phyloP scores from a whole-genome alignment of 2,113 vertebrate species.

The Pelvicachromis taeniatus region DNA sequence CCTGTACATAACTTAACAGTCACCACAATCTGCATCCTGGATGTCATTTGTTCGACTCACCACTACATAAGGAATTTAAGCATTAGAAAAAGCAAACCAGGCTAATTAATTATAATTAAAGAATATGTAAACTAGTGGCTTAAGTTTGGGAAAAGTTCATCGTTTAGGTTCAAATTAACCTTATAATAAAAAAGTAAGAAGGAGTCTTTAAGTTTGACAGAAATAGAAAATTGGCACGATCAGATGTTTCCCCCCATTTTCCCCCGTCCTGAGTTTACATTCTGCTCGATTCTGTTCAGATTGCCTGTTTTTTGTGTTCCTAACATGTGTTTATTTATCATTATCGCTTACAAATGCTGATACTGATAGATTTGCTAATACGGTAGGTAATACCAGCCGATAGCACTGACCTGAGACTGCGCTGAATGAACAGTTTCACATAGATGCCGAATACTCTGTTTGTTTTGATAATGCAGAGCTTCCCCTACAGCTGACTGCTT shows the following conservation, averaged over 20 bases:
- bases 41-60: no score
- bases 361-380: background rate
- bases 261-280: background rate
- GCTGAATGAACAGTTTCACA: background rate
- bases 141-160: background rate
- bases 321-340: background rate
- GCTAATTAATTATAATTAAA: no score
- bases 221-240: background rate
- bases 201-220: background rate
- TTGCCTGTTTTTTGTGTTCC: accelerated
- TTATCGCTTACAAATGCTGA: background rate
- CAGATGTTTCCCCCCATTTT: background rate
- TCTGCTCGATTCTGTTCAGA: background rate
- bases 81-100: no score
- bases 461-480: background rate
- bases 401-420: background rate
- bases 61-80: no score
- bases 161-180: background rate
- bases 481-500: background rate
- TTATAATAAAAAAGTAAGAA: background rate
- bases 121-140: background rate
- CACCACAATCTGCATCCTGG: no score
- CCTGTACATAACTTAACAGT: no score
- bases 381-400: background rate
- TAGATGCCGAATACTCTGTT: background rate